These are phyloP conservation scores for Propithecus deckenii DNA, from an alignment of 2,797 vertebrate genomes.

Conservation along the genomic window DNA sequence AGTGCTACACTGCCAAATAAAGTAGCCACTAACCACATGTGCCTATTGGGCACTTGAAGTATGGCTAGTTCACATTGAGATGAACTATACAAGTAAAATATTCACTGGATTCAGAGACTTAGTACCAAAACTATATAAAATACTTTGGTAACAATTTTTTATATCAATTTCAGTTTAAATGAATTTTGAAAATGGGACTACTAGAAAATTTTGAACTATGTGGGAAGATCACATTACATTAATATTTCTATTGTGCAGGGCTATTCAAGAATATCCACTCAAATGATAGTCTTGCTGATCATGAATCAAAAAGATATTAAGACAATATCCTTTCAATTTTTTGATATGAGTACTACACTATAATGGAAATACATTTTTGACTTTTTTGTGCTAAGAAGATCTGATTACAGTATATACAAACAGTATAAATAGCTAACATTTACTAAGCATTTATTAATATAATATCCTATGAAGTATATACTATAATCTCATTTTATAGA, in stretches of 20 bases:
- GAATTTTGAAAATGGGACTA: neutral
- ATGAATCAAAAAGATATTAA: neutral
- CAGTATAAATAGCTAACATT: neutral
- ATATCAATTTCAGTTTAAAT: neutral
- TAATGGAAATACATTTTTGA: neutral
- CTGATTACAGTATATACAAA: neutral
- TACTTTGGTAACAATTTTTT: neutral
- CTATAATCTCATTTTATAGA: neutral
- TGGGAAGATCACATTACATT: neutral
- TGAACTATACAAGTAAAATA: neutral
- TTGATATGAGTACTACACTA: neutral
- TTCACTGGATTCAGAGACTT: neutral
- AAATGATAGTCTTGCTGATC: neutral
- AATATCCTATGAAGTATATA: neutral
- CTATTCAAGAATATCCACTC: neutral
- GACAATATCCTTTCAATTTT: neutral
- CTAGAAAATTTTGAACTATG: neutral
- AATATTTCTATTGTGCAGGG: neutral
- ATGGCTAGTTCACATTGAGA: neutral
- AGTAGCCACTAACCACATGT: neutral
- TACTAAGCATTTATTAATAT: neutral
- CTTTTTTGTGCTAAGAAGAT: neutral
- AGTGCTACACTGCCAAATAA: neutral
- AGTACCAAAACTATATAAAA: neutral
- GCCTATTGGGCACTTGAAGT: neutral